Evolutionary conservation across 2,113 vertebrate genomes (phyloP).

Genomic region (Leptobrachium leishanense): DNA sequence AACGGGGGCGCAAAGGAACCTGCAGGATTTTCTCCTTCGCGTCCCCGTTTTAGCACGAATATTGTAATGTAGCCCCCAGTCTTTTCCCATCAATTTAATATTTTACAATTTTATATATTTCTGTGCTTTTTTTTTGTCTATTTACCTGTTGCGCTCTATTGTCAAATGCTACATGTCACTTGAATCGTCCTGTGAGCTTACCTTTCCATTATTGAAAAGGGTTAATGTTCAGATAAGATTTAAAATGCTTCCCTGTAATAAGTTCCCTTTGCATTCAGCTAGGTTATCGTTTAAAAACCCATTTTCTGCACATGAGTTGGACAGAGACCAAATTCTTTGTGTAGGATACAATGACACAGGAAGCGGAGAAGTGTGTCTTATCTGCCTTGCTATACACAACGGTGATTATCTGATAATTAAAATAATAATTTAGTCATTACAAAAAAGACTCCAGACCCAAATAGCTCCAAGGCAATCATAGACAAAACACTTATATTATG

Average conservation of each 20-base stretch:
- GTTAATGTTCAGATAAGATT: neutral
- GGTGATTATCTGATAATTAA: conserved; percentile 47
- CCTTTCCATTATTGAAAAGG: neutral
- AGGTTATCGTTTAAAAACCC: conserved; percentile 39
- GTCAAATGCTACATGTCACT: too few relatives aligned
- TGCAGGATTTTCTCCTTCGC: too few relatives aligned
- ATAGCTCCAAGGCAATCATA: conserved; percentile 17
- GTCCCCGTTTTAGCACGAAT: too few relatives aligned
- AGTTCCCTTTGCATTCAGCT: conserved; percentile 16
- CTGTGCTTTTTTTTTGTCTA: too few relatives aligned
- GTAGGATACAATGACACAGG: conserved; percentile 31
- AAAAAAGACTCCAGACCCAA: conserved; percentile 34
- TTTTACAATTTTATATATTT: too few relatives aligned
- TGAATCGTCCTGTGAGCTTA: too few relatives aligned
- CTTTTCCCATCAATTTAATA: too few relatives aligned
- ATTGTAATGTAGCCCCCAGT: too few relatives aligned
- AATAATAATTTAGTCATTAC: conserved; percentile 44
- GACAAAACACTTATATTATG: conserved; percentile 25
- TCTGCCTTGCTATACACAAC: conserved; percentile 34
- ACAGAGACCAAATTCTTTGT: conserved; percentile 34
- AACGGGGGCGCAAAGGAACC: too few relatives aligned
- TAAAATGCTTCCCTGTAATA: neutral
- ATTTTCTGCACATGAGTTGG: conserved; percentile 35
- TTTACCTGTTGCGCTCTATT: too few relatives aligned
- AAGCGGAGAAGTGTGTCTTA: conserved; percentile 35